Base-by-base conservation (phyloP, 2,888 invertebrate genomes). In the Melanophora roralis region DNA sequence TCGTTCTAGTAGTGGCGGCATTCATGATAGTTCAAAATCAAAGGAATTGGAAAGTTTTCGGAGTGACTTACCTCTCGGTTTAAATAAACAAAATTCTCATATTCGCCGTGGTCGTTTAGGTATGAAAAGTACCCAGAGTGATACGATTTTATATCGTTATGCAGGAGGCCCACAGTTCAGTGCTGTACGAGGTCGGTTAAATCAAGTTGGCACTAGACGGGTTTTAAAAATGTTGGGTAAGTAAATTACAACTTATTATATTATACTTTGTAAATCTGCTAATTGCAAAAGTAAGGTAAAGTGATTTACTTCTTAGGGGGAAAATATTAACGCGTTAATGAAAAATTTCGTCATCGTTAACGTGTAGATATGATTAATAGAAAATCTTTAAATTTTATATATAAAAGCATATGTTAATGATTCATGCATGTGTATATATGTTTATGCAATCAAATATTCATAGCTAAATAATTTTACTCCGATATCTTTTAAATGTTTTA, bases 141-240 rank as follows among this genome's bases (percentile, higher is more conserved):
- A 87, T 32, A 85, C 86, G 16, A 84, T 87, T 69, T 83, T 87
- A 19, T 87, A 87, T 78, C 86, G 87, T n/a, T 86, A 87, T 71
- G 75, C 85, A 91, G 93, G 85, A 87, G 92, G 92, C 6, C 82
- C 84, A 0, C 83, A 92, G 91, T 75, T 91, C 90, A 75, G 92
- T 89, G 64, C 93, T 90, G 89, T 93, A 89, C 87, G 86, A 21
- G 88, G 87, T 16, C 71, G 89, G 16, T 86, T 89, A 82, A 88
- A 88, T 81, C 92, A 92, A 53, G 92, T 92, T 84, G 93, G 94
- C 1, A 94, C 94, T 0, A 92, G 92, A 72, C 90, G 94, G 82
- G 94, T 95, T 19, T 89, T 95, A 14, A 94, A 94, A 90, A 95
- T 95, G 95, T 89, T 95, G 73, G 94, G 95, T 95, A 86, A 93